Conservation (phyloP, 1,140 invertebrate species). For the Cydia strobilella region DNA sequence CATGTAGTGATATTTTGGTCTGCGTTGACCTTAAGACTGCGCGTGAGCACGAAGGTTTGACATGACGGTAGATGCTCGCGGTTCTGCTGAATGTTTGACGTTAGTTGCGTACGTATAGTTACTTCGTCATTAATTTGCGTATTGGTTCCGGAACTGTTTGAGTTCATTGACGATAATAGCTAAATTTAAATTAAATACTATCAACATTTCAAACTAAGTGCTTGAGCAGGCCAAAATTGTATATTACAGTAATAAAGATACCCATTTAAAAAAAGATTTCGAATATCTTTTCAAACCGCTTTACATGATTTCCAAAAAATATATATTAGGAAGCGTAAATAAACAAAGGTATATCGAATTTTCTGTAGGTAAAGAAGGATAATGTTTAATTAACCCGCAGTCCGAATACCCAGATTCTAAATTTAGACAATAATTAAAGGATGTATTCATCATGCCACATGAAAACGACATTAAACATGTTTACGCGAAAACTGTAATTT, state of each 20-base stretch:
- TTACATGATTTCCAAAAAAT: too few species aligned
- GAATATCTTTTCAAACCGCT: too few species aligned
- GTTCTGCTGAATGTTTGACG: conserved; percentile 13
- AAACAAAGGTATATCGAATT: not conserved
- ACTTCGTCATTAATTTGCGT: conserved; percentile 12
- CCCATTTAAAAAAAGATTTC: too few species aligned
- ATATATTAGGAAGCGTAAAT: too few species aligned
- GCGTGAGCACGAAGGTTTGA: conserved; percentile 1
- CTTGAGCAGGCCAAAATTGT: too few species aligned
- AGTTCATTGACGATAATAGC: too few species aligned
- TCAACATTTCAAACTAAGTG: too few species aligned
- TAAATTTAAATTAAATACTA: too few species aligned
- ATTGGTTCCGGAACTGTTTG: not conserved
- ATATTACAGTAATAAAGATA: too few species aligned
- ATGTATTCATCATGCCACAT: conserved; percentile 6
- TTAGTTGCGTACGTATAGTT: not conserved
- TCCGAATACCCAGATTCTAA: conserved; percentile 19
- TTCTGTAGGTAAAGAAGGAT: not conserved
- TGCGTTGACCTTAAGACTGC: conserved; percentile 4
- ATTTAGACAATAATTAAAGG: conserved; percentile 8
- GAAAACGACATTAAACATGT: conserved; percentile 19
- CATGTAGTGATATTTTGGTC: conserved; percentile 10
- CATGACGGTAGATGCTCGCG: not conserved
- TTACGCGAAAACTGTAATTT: conserved; percentile 3
- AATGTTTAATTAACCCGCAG: not conserved